Base-by-base conservation (phyloP, 1,140 invertebrate species). In the Dinoponera quadriceps region DNA sequence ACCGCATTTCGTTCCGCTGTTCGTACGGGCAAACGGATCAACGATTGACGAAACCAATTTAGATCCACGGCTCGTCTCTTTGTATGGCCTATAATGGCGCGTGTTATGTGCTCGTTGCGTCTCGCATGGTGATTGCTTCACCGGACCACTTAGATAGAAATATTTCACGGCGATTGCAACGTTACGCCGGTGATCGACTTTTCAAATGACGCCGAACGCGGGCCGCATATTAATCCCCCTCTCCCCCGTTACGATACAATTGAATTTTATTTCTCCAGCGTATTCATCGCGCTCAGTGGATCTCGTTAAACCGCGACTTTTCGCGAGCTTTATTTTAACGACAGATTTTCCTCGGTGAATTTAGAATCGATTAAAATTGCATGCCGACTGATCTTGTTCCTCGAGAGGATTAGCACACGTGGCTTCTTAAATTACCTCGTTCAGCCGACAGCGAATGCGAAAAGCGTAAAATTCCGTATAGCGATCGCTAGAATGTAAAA, bases 21-120 rank as follows among this genome's bases (percentile, higher is more conserved):
- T 73, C 20, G 60, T 29, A 55, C 65, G 69, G 71, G 77, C 54
- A 72, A 80, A 80, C 62, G 33, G 51, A 86, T 77, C 65, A 59
- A 69, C 59, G 74, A 84, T 85, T 59, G 71, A 83, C 85, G 80
- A 78, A 80, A 83, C 80, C 73, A 87, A 87, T 87, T 87, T 78
- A 87, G 84, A 83, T 25, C 69, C 54, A 51, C 22, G 62, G n/a
- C 66, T 69, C 85, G 59, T 83, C 54, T 69, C 54, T 77, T 55
- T 77, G 25, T 55, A 73, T 48, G 1, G 48, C 57, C 29, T 25
- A 18, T 72, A 84, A 86, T 86, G 22, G 62, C 22, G 59, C 29
- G 44, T 20, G 85, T 66, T 71, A 65, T 54, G n/a, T 25, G 62
- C 69, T 66, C 60, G 49, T 44, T 63, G 25, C 38, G 54, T 25